Conservation (phyloP, 1,140 invertebrate species). For the Fopius arisanus region DNA sequence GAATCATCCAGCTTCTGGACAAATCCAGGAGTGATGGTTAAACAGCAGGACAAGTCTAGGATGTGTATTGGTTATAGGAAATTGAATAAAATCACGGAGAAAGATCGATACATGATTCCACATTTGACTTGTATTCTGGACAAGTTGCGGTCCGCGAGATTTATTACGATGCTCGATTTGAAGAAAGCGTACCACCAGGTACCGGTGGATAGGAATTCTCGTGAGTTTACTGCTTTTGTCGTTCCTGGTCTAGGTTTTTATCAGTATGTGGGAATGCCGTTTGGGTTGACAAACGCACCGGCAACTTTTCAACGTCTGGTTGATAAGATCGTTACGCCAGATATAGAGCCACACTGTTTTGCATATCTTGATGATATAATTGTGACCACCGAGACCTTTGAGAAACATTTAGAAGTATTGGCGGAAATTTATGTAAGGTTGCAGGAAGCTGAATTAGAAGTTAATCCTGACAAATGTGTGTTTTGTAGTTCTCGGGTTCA, state of each 20-base stretch:
- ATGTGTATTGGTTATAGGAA: conserved; percentile 19
- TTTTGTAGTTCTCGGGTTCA: neutral
- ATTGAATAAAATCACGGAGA: conserved; percentile 3
- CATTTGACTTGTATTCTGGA: conserved; percentile 26
- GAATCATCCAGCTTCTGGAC: neutral
- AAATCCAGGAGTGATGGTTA: conserved; percentile 12
- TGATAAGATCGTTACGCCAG: neutral
- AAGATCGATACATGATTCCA: neutral
- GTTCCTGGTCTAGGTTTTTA: conserved; percentile 52
- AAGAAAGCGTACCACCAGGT: conserved; percentile 41
- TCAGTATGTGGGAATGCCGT: conserved; percentile 58
- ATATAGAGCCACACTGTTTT: neutral
- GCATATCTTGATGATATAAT: neutral
- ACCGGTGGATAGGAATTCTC: conserved; percentile 6
- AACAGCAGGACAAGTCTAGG: conserved; percentile 12
- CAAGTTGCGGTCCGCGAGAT: conserved; percentile 27
- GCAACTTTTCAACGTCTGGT: neutral
- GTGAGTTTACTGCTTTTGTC: conserved; percentile 22
- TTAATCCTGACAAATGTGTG: conserved; percentile 1
- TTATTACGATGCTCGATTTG: conserved; percentile 42
- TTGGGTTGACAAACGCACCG: conserved; percentile 36
- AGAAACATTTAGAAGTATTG: conserved; percentile 4
- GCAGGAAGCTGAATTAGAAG: neutral
- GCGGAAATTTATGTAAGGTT: neutral
- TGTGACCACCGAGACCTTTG: neutral